Conservation (phyloP, 2,888 invertebrate genomes). For the Girardia tigrina region DNA sequence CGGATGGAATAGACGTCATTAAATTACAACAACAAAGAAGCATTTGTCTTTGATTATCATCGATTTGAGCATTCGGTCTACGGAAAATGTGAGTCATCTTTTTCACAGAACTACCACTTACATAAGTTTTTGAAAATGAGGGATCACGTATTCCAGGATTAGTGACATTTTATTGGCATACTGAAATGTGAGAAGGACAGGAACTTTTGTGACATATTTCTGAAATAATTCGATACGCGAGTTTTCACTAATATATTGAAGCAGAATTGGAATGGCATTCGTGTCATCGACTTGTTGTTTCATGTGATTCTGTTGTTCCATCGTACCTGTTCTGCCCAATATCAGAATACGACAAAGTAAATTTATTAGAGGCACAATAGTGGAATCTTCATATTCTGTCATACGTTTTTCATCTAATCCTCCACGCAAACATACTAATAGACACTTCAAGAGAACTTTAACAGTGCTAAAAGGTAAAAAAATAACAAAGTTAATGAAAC, state of each 20-base stretch:
- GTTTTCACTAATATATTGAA: not conserved
- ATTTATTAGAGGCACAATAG: not conserved
- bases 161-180: not conserved
- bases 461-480: not conserved
- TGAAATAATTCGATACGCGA: not conserved
- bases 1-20: not conserved
- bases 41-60: not conserved
- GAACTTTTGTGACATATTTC: slow-evolving; percentile 10
- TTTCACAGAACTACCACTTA: too few relatives aligned
- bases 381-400: slow-evolving; percentile 10
- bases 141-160: not conserved
- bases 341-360: not conserved
- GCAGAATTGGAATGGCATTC: not conserved
- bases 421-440: not conserved
- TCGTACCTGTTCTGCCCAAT: not conserved
- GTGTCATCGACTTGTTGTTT: not conserved
- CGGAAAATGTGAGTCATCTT: too few relatives aligned
- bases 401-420: slow-evolving; percentile 19
- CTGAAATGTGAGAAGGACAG: not conserved
- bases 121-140: not conserved
- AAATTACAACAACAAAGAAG: slow-evolving; percentile 16
- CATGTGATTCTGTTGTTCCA: not conserved
- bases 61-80: not conserved
- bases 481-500: not conserved
- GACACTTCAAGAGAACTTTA: not conserved